These are phyloP conservation scores for Anoplolepis gracilipes DNA, from an alignment of 1,140 invertebrate species.

Conservation along the genomic window DNA sequence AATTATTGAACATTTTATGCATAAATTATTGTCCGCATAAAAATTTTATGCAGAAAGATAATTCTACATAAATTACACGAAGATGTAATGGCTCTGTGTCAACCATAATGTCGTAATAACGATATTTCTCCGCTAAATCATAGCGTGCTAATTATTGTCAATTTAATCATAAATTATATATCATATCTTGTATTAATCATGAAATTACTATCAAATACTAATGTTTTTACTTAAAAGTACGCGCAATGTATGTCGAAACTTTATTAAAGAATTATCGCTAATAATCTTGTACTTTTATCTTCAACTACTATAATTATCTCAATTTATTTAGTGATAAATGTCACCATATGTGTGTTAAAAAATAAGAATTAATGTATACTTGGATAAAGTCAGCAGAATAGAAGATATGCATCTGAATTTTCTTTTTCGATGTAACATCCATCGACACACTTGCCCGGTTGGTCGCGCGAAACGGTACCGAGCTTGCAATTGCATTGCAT, in stretches of 20 bases:
- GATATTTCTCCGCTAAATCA: slow-evolving; percentile 13
- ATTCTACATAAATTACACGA: neutral
- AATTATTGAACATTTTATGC: slow-evolving; percentile 34
- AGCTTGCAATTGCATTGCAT: neutral
- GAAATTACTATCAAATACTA: neutral
- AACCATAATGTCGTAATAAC: neutral
- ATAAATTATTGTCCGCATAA: slow-evolving; percentile 39
- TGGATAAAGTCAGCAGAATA: neutral
- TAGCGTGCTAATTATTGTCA: neutral
- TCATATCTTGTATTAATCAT: neutral
- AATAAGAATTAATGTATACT: slow-evolving; percentile 1
- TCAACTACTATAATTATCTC: slow-evolving; percentile 1
- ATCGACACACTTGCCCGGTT: slow-evolving; percentile 36
- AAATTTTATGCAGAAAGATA: slow-evolving; percentile 1
- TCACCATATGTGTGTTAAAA: neutral
- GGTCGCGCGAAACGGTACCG: slow-evolving; percentile 43
- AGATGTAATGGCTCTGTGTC: neutral
- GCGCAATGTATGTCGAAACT: neutral
- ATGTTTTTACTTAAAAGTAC: neutral
- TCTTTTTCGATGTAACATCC: slow-evolving; percentile 19
- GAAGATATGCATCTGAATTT: slow-evolving; percentile 3
- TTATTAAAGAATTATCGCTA: neutral
- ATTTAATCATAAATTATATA: neutral
- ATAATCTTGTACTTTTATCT: slow-evolving; percentile 7
- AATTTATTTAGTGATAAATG: slow-evolving; percentile 2